Percentiles rank a stretch among this genome's conserved stretches.
Conservation (phyloP, 2,113 vertebrate genomes). For the Melanotaenia duboulayi region DNA sequence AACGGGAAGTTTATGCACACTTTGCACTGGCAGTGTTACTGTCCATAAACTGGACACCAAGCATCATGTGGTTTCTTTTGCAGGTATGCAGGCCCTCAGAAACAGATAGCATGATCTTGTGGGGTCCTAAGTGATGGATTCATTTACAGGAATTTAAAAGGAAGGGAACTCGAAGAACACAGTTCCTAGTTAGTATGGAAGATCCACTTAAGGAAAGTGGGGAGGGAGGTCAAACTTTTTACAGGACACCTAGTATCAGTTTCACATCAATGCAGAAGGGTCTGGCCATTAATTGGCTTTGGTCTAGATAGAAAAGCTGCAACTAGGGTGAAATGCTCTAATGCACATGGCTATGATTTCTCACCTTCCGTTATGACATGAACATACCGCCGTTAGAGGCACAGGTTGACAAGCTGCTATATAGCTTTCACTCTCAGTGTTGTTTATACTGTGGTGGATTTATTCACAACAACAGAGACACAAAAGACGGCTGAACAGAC, state of each 20-base stretch:
- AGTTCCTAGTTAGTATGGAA: constrained; percentile 41
- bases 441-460: constrained; percentile 55
- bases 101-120: constrained; percentile 51
- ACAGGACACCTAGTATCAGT: constrained; percentile 73
- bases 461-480: constrained; percentile 56
- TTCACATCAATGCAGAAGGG: constrained; percentile 72
- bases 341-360: constrained; percentile 63
- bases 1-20: constrained; percentile 1
- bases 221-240: constrained; percentile 67
- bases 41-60: background rate
- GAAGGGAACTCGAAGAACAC: constrained; percentile 28
- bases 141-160: constrained; percentile 53
- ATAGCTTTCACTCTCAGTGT: constrained; percentile 63
- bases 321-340: constrained; percentile 37
- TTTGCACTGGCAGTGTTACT: constrained; percentile 15
- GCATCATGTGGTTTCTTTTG: constrained; percentile 40
- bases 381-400: constrained; percentile 50
- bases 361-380: constrained; percentile 52
- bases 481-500: constrained; percentile 40
- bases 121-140: constrained; percentile 52
- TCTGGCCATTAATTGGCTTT: constrained; percentile 61
- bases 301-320: constrained; percentile 61
- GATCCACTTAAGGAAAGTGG: constrained; percentile 38
- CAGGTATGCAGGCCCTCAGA: constrained; percentile 53
- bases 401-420: constrained; percentile 34